A percentile compares a stretch with the other conserved stretches of the same genome.
Conservation (phyloP, 2,797 vertebrate species). For the Lepus oiostolus region DNA sequence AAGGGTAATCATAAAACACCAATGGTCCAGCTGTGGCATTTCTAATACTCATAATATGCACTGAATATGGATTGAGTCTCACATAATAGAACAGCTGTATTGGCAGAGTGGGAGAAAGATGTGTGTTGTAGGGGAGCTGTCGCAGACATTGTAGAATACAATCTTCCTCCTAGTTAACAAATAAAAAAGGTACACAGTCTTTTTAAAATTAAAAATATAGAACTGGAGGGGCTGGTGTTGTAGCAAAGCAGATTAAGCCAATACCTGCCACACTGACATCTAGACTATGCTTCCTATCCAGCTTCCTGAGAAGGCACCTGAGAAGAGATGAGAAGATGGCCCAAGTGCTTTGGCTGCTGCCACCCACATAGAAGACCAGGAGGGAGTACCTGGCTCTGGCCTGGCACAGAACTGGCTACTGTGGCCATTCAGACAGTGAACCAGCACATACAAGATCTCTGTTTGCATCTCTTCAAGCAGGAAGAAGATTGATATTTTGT, state of each 20-base stretch:
- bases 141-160: neutral
- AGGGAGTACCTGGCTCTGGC: too few relatives aligned
- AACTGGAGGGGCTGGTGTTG: too few relatives aligned
- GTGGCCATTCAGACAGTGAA: too few relatives aligned
- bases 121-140: neutral
- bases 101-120: neutral
- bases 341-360: conserved; percentile 28
- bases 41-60: neutral
- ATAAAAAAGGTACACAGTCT: neutral
- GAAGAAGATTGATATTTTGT: conserved; percentile 64
- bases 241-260: too few relatives aligned
- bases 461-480: neutral
- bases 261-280: too few relatives aligned
- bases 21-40: neutral
- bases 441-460: too few relatives aligned
- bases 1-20: neutral
- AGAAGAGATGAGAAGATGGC: too few relatives aligned
- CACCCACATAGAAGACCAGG: conserved; percentile 37
- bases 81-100: neutral
- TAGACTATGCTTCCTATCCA: too few relatives aligned
- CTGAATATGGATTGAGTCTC: neutral
- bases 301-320: too few relatives aligned
- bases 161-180: neutral
- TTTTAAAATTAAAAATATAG: neutral
- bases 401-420: too few relatives aligned